These are phyloP conservation scores for Clunio marinus DNA, from an alignment of 2,888 invertebrate species.

Conservation along the genomic window DNA sequence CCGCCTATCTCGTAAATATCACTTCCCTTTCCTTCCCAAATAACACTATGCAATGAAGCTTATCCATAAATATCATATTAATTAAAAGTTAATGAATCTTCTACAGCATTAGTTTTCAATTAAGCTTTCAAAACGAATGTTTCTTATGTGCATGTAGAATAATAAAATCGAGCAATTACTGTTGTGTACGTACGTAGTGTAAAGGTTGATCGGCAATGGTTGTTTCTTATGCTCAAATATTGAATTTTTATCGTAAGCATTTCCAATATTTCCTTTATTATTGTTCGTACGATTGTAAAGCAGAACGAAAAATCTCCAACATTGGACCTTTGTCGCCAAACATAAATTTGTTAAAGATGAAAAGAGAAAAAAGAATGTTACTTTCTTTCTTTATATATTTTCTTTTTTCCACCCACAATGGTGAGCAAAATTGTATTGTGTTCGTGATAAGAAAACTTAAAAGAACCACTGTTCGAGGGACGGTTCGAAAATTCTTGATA, in stretches of 20 bases:
- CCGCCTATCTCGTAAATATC: too few species aligned
- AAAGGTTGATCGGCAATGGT: not conserved
- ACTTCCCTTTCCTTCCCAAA: too few species aligned
- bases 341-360: constrained; percentile 27
- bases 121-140: not conserved
- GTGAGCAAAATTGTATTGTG: constrained; percentile 28
- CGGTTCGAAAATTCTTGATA: constrained; percentile 17
- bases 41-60: too few species aligned
- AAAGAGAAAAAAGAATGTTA: not conserved
- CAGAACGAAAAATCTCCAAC: constrained; percentile 26
- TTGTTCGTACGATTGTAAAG: too few species aligned
- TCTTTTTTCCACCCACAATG: not conserved
- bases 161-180: not conserved
- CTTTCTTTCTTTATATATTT: not conserved
- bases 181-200: not conserved
- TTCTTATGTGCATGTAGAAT: constrained; percentile 11
- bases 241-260: not conserved
- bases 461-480: not conserved
- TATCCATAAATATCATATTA: too few species aligned
- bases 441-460: constrained; percentile 39
- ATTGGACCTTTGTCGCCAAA: constrained; percentile 33
- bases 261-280: not conserved
- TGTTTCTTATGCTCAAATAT: not conserved
- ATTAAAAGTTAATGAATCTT: too few species aligned
- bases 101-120: not conserved